phyloP scores from a whole-genome alignment of 23 tunicate genomes.

The Ciona savignyi region DNA sequence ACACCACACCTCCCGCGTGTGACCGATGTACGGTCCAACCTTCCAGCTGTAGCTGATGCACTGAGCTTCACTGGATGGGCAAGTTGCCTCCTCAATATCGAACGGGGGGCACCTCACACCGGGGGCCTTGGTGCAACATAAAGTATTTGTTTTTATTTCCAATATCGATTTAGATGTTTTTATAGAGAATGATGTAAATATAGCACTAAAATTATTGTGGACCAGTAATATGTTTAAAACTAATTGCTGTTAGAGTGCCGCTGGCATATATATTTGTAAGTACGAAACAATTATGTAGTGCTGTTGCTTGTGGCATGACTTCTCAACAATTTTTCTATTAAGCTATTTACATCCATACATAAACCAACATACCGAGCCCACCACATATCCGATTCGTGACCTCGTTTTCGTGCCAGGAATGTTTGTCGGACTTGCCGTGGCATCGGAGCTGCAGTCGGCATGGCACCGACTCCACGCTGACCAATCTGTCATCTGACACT shows the following conservation, averaged over 20 bases:
- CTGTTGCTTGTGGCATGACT: no score
- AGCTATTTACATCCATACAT: no score
- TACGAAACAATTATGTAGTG: no score
- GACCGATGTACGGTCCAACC: constrained; percentile 18
- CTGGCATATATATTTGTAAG: no score
- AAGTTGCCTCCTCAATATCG: constrained; percentile 32
- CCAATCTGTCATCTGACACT: constrained; percentile 54
- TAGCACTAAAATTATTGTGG: no score
- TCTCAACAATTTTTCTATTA: no score
- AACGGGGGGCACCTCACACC: constrained; percentile 13
- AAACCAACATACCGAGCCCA: constrained; percentile 26
- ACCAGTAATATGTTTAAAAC: no score
- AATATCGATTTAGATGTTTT: no score
- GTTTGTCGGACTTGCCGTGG: background rate
- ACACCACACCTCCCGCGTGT: constrained; percentile 55
- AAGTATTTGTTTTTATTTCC: no score
- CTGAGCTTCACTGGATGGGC: constrained; percentile 12
- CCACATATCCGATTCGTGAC: constrained; percentile 35
- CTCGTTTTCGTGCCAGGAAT: constrained; percentile 21
- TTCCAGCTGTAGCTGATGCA: constrained; percentile 61
- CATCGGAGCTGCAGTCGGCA: constrained; percentile 16
- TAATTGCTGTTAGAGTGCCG: no score
- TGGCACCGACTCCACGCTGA: constrained; percentile 82
- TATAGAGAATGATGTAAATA: no score
- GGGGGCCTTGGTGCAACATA: no score